Conservation (phyloP, 2,888 invertebrate species). For the Clitarchus hookeri region DNA sequence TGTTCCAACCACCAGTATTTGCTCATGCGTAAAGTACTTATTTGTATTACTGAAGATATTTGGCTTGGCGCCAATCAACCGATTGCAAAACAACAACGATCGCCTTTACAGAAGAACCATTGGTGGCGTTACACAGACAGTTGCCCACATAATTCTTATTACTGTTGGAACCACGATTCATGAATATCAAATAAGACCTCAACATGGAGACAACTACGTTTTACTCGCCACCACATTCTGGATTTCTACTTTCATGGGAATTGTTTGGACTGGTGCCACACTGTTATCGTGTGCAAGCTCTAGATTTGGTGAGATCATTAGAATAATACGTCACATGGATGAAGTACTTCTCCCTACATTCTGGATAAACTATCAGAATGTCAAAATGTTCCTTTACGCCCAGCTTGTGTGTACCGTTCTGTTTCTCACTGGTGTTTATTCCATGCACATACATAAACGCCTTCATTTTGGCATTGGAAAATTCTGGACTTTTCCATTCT, state of each 20-base stretch:
- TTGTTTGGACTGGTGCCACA: too few species aligned
- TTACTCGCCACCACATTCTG: neutral
- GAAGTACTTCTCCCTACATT: neutral
- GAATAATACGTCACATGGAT: too few species aligned
- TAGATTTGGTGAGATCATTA: too few species aligned
- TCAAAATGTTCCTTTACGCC: neutral
- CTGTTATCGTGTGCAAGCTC: too few species aligned
- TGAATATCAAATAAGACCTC: too few species aligned
- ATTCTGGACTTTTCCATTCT: too few species aligned
- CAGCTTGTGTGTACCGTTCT: neutral
- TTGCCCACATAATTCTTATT: too few species aligned
- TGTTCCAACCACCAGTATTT: neutral
- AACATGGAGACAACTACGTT: too few species aligned
- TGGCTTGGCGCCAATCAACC: neutral
- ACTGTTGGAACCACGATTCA: too few species aligned
- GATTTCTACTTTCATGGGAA: neutral
- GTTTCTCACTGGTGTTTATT: neutral
- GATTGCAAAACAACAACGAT: neutral
- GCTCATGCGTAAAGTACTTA: neutral
- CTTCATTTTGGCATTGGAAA: neutral
- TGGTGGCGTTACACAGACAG: too few species aligned
- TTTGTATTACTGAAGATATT: neutral
- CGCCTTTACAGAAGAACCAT: neutral
- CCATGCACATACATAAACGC: neutral
- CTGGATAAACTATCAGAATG: neutral